Evolutionary conservation across 2,888 invertebrate genomes (phyloP), one percentile per base, ranked within the genome.

Genomic region (Drosophila mulleri): DNA sequence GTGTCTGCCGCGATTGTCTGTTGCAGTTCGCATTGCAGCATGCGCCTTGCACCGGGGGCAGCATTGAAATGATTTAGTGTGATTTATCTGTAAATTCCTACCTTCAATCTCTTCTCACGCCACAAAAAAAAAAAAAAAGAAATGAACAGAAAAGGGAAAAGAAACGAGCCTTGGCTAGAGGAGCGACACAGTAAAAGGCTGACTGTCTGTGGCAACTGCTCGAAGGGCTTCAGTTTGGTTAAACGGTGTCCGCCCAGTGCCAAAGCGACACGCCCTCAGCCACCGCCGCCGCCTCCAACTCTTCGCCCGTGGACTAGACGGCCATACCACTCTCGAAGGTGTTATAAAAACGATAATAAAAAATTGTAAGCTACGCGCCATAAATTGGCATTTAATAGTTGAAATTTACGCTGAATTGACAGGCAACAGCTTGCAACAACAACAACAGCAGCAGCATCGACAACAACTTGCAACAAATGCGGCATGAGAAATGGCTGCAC

Each of bases 41-140:
- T 82, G 88, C 79, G 82, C 72, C 74, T 62, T 56, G 69, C 63
- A 75, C 84, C 78, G 81, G 69, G 67, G 68, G 67, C 75, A 56
- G 73, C 78, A 83, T 88, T 83, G 90, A 91, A 91, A 85, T 85
- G 90, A 91, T 90, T 91, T 91, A 88, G 89, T 90, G 91, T 90
- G 90, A 90, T 90, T 90, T 90, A 90, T 90, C 90, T 90, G 90
- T 80, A 85, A 86, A 88, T 91, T 88, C 91, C 90, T 85, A 77
- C 80, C 83, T 90, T 90, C 87, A 91, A 90, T 90, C 90, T 90
- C 90, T 91, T 90, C 90, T 90, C 90, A 90, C 90, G 90, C 90
- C 89, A 68, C 89, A 81, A 67, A 57, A 70, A 18, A 53, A 23
- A 48, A 67, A 56, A 69, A n/a, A 50, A 18, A 67, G 18, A 47